Percentiles rank a stretch among this genome's conserved stretches.
phyloP scores from a whole-genome alignment of 2,797 vertebrate species.

The Peromyscus melanophrys region DNA sequence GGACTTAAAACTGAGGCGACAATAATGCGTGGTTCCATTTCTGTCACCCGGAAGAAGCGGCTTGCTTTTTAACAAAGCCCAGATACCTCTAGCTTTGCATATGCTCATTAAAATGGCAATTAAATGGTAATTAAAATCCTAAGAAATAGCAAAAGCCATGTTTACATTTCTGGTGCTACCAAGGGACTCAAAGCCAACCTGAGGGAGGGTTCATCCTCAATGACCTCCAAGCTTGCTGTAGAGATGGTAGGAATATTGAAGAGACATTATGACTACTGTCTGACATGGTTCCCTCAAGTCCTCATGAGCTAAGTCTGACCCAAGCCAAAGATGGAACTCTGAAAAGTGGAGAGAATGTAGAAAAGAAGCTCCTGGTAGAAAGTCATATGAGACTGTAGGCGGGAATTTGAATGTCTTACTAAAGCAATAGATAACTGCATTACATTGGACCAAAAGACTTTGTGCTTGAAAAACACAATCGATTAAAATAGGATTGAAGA shows the following conservation, averaged over 20 bases:
- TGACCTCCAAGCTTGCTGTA: not conserved
- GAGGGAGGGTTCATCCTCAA: not conserved
- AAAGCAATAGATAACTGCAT: not conserved
- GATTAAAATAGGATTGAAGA: constrained; percentile 59
- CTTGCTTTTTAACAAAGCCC: not conserved
- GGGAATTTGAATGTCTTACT: not conserved
- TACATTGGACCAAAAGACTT: constrained; percentile 16
- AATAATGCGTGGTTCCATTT: not conserved
- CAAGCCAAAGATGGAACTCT: not conserved
- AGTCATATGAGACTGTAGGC: not conserved
- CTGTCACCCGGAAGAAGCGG: not conserved
- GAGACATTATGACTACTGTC: not conserved
- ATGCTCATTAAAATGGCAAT: not conserved
- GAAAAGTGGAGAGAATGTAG: not conserved
- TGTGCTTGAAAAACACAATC: constrained; percentile 55
- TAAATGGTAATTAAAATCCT: not conserved
- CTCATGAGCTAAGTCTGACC: not conserved
- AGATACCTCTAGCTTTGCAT: not conserved
- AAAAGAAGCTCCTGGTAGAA: not conserved
- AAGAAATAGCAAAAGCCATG: not conserved
- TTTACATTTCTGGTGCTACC: not conserved
- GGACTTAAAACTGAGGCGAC: not conserved
- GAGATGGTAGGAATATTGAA: constrained; percentile 1
- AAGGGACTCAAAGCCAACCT: not conserved
- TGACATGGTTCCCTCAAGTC: not conserved